These are phyloP conservation scores for Chrysaora quinquecirrha DNA, from an alignment of 30 jellyfish, hydroid and myxozoan genomes.

Conservation along the genomic window DNA sequence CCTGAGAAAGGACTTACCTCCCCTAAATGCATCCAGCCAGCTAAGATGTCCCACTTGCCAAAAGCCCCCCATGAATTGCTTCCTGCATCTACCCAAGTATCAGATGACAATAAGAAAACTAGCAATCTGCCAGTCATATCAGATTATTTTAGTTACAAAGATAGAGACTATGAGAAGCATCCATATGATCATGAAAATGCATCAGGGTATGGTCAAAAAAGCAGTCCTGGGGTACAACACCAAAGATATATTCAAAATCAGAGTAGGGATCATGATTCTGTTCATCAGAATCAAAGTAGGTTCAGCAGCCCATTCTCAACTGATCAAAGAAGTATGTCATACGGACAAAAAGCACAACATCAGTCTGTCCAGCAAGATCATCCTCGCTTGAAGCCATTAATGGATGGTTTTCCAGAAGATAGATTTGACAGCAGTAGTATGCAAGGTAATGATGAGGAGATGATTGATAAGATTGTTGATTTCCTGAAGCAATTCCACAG, in stretches of 20 bases:
- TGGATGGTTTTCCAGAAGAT: not conserved
- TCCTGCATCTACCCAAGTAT: not conserved
- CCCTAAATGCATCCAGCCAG: not conserved
- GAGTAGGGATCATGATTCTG: too few relatives aligned
- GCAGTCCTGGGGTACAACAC: not conserved
- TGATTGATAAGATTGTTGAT: slow-evolving; percentile 28
- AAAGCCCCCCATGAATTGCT: slow-evolving; percentile 68
- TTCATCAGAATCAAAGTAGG: not conserved
- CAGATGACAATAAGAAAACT: not conserved
- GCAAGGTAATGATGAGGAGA: slow-evolving; percentile 15
- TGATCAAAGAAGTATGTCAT: too few relatives aligned
- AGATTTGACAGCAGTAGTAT: not conserved
- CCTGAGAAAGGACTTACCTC: too few relatives aligned
- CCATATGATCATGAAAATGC: not conserved
- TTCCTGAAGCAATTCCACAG: slow-evolving; percentile 52
- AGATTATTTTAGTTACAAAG: too few relatives aligned
- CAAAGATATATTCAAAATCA: not conserved
- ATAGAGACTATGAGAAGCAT: not conserved
- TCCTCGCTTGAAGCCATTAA: not conserved
- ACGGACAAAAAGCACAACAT: not conserved
- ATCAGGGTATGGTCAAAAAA: not conserved
- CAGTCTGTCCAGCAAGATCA: not conserved
- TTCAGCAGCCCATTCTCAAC: not conserved
- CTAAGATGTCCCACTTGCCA: not conserved
- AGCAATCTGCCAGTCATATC: too few relatives aligned